Conservation (phyloP, 2,113 vertebrate genomes). For the Corythoichthys haematopterus region DNA sequence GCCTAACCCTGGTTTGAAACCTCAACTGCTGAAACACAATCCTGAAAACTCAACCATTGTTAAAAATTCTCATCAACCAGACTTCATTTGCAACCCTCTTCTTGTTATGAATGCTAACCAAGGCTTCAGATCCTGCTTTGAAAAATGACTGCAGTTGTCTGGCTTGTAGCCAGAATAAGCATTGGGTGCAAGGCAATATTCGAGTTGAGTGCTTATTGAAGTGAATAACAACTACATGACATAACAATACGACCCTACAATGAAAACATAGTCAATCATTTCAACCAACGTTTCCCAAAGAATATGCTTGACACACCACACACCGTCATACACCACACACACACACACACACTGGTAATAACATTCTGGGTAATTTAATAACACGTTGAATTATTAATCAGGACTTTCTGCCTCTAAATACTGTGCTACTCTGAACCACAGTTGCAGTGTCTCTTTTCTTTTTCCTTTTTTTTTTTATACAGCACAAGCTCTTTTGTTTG, state of each 20-base stretch:
- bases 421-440: neutral
- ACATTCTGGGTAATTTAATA: neutral
- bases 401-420: neutral
- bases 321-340: neutral
- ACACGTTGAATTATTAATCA: neutral
- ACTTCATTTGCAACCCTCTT: neutral
- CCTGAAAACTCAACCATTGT: neutral
- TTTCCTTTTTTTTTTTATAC: neutral
- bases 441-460: neutral
- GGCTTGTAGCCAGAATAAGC: neutral
- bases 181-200: neutral
- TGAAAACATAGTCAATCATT: neutral
- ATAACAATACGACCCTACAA: neutral
- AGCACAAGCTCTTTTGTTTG: constrained; percentile 1
- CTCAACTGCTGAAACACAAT: no score
- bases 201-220: neutral
- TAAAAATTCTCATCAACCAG: neutral
- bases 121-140: neutral
- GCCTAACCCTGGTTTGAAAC: neutral
- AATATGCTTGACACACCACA: neutral
- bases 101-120: neutral
- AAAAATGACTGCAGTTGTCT: neutral
- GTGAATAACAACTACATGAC: neutral
- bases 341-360: neutral
- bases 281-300: neutral